Conservation (phyloP, 2,113 vertebrate genomes). For the Salvelinus namaycush region DNA sequence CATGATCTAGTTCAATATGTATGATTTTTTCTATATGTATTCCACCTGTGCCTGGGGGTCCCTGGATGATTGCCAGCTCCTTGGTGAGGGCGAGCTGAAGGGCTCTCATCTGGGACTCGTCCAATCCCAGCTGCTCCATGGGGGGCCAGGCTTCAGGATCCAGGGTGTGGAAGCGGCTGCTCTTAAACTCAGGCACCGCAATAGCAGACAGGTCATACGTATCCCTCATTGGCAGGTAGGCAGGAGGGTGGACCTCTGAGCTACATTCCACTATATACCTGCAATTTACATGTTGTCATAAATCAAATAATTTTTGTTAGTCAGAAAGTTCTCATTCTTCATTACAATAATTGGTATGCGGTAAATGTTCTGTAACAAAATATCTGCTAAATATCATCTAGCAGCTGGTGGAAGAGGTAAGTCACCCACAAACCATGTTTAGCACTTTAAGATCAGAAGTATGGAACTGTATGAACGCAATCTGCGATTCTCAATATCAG, state of each 20-base stretch:
- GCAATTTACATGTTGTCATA: neutral
- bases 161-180: conserved; percentile 67
- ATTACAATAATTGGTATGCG: neutral
- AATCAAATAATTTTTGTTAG: neutral
- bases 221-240: conserved; percentile 72
- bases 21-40: neutral
- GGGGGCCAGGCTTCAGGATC: conserved; percentile 78
- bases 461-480: too few species aligned
- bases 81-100: conserved; percentile 89
- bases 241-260: conserved; percentile 72
- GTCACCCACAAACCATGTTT: too few species aligned
- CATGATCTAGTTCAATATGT: too few species aligned
- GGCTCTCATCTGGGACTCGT: conserved; percentile 88
- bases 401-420: too few species aligned
- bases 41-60: conserved; percentile 92
- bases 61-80: conserved; percentile 92
- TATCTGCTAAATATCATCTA: too few species aligned
- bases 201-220: conserved; percentile 75
- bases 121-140: conserved; percentile 81
- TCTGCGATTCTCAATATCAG: too few species aligned
- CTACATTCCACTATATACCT: conserved; percentile 89
- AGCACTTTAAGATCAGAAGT: too few species aligned
- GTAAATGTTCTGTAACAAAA: too few species aligned
- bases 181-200: conserved; percentile 34
- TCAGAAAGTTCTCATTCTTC: neutral